Evolutionary conservation across 2,113 vertebrate species (phyloP), one percentile per base, ranked within the genome.

Genomic region (Eptatretus burgeri): DNA sequence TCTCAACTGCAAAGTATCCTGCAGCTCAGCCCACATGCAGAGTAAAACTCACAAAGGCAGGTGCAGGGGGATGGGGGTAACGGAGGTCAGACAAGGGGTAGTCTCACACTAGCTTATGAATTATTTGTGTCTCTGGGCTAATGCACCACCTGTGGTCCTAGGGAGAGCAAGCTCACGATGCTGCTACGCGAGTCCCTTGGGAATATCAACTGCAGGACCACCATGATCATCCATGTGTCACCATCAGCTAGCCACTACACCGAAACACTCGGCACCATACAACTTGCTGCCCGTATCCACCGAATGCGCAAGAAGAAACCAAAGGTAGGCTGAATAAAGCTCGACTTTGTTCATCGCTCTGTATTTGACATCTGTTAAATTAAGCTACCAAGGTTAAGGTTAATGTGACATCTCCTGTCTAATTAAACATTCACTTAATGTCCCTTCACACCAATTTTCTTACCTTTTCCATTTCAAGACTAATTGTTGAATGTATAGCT

Each of bases 231-330:
- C 66, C 89, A 95, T 77, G 87, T 98, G 79, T 93, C 91, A 13
- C 80, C 86, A 0, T 75, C 80, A 5, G 81, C 85, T 0, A 79
- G 78, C 66, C 83, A 78, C 78, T 95, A 95, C 2, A 78, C 87
- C 0, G 85, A 98, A 73, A 93, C 86, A 0, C 81, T 98, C 64
- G 94, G 84, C 71, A 93, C 85, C 69, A 79, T 98, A 73, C 91
- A 98, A 80, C 83, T 98, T 10, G 89, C 91, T 17, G 85, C 88
- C 1, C 76, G 91, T 1, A 83, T 98, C 66, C 76, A 95, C 66
- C 79, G 89, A 69, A 87, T 98, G 86, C 95, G 94, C 77, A 98
- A 98, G 68, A 98, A 98, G 80, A 98, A 98, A 73, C 82, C 83
- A 20, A 98, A 98, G 84, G 91, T 94, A 73, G 77, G 13, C n/a